Evolutionary conservation across 2,888 invertebrate species (phyloP).

Genomic region (Capitulum mitella): DNA sequence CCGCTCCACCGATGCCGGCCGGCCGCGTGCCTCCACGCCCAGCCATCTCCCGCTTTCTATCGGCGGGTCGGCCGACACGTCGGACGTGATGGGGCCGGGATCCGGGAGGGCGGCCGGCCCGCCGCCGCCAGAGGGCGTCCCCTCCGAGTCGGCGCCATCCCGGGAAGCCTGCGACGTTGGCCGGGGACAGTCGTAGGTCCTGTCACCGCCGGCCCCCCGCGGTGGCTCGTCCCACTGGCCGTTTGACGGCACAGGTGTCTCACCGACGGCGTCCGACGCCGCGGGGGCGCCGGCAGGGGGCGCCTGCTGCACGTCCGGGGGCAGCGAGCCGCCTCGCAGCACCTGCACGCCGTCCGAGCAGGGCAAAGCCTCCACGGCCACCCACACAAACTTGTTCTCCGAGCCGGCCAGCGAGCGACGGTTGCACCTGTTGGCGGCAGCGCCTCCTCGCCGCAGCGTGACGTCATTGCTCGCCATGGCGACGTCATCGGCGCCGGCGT

Average conservation of each 20-base stretch:
- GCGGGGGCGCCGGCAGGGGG: not conserved
- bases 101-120: too few relatives aligned
- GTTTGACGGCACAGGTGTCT: too few relatives aligned
- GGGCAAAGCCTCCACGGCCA: conserved; percentile 3
- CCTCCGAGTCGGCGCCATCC: not conserved
- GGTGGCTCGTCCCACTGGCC: not conserved
- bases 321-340: not conserved
- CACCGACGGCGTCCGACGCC: too few relatives aligned
- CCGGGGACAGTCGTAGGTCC: not conserved
- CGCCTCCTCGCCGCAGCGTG: not conserved
- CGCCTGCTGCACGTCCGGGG: not conserved
- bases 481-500: not conserved
- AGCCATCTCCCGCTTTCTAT: not conserved
- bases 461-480: not conserved
- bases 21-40: not conserved
- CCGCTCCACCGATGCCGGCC: not conserved
- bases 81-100: not conserved
- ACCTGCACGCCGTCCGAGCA: not conserved
- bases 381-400: conserved; percentile 4
- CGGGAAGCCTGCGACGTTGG: not conserved
- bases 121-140: too few relatives aligned
- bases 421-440: not conserved
- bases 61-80: too few relatives aligned
- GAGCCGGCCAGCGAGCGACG: not conserved
- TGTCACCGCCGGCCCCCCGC: not conserved